Conservation (phyloP, 2,888 invertebrate species). For the Parascotia fuliginaria region DNA sequence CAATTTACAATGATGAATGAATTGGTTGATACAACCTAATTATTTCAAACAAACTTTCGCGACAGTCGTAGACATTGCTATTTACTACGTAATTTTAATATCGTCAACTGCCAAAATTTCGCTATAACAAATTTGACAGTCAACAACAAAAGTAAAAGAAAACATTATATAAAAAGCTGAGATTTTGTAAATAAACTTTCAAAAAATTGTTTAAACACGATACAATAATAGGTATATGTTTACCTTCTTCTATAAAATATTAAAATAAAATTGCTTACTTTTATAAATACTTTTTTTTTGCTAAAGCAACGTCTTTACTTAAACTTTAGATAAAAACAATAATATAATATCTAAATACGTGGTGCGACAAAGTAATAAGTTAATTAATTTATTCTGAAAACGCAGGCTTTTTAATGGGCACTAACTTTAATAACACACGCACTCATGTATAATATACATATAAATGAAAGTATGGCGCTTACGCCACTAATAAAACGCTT, state of each 20-base stretch:
- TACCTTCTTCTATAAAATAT: conserved; percentile 15
- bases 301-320: conserved; percentile 20
- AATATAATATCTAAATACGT: neutral
- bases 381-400: too few species aligned
- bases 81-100: conserved; percentile 29
- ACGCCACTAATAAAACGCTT: too few species aligned
- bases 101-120: conserved; percentile 36
- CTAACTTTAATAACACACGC: too few species aligned
- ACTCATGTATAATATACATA: neutral
- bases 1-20: neutral
- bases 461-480: too few species aligned
- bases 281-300: conserved; percentile 20
- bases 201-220: conserved; percentile 11
- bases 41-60: neutral
- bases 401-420: conserved; percentile 9
- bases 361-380: too few species aligned
- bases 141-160: conserved; percentile 13
- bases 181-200: conserved; percentile 19
- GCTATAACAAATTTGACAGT: conserved; percentile 32
- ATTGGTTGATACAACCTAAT: neutral
- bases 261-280: conserved; percentile 16
- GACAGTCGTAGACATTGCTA: conserved; percentile 17
- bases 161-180: conserved; percentile 13
- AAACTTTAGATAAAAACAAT: neutral
- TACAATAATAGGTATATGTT: conserved; percentile 16